Base-by-base conservation (phyloP, 1,140 invertebrate genomes). In the Piezodorus guildinii region DNA sequence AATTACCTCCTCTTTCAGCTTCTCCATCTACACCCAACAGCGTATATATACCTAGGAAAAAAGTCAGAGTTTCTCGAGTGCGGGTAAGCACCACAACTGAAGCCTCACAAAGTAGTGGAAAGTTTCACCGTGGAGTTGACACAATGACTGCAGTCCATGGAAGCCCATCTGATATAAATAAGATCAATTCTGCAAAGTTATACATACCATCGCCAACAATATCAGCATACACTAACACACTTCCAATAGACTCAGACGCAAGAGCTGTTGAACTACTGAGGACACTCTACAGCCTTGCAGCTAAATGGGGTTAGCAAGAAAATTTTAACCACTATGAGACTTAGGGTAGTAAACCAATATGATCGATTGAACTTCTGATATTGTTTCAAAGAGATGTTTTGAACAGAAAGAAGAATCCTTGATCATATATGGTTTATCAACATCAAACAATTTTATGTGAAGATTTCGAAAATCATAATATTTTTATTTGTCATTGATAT, bases 211-310 rank as follows among this genome's bases (percentile, higher is more conserved):
- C n/a, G 23, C 64, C 65, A 10, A 60, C 68, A 19, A 16, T n/a
- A 65, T 65, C 39, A 61, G 65, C n/a, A 27, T 63, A 62, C 3
- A 63, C 68, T 19, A 34, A 49, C 30, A 59, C 60, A 43, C 54
- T 61, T 10, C 67, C 65, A 8, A 46, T 62, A 14, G 70, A 71
- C 64, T 84, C 87, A 14, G 88, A 90, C 71, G 81, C 80, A 4
- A 79, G 88, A 72, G 88, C 88, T 2, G 75, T 91, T 64, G 87
- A 90, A 74, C 76, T 91, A 67, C 78, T 91, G 68, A 84, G 86
- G 75, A 88, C 88, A 64, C 77, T 91, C 60, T 91, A 90, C 75
- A 83, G 84, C 62, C 83, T 91, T 71, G 88, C 88, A 52, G 85
- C 88, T 15, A 84, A 85, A 76, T 90, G 84, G 82, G 84, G 83